Percentiles rank a stretch among this genome's conserved stretches.
These are phyloP conservation scores for Athene cunicularia DNA, from an alignment of 2,113 vertebrate species.

Conservation along the genomic window DNA sequence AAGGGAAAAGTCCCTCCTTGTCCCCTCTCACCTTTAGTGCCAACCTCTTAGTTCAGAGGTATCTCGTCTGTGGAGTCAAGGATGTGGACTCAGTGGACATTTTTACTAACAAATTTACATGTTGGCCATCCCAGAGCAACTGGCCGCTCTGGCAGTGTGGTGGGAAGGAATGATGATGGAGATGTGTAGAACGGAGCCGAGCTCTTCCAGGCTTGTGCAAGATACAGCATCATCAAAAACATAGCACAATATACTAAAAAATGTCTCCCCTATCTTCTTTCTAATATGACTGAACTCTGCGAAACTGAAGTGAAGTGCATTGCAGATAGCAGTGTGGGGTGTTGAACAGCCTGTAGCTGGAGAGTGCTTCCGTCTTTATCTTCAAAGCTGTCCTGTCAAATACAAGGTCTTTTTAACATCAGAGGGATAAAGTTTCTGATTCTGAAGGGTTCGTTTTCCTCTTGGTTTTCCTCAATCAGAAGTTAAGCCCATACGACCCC, in stretches of 20 bases:
- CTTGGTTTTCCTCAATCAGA: slow-evolving; percentile 77
- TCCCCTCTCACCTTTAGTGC: not conserved
- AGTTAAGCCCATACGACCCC: slow-evolving; percentile 73
- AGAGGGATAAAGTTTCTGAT: slow-evolving; percentile 79
- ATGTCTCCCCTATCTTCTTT: slow-evolving; percentile 25
- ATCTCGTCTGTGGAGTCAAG: not conserved
- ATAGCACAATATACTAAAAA: slow-evolving; percentile 41
- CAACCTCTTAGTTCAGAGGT: not conserved
- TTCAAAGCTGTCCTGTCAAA: slow-evolving; percentile 80
- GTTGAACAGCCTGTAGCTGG: slow-evolving; percentile 75
- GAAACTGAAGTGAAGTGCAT: slow-evolving; percentile 52
- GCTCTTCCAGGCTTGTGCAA: not conserved
- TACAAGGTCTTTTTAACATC: slow-evolving; percentile 79
- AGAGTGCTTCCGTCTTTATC: slow-evolving; percentile 64
- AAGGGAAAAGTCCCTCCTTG: not conserved
- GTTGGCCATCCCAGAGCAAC: not conserved
- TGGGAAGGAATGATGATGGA: not conserved
- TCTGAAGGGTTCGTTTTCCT: slow-evolving; percentile 71
- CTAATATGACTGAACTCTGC: slow-evolving; percentile 9
- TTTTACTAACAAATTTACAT: not conserved
- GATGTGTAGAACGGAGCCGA: rapidly evolving
- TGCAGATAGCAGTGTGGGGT: slow-evolving; percentile 58
- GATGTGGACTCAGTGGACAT: not conserved
- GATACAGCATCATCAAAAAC: not conserved
- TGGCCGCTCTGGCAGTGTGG: not conserved